phyloP scores from a whole-genome alignment of 37 sponge, comb jelly and placozoan genomes.

The Bolinopsis microptera region DNA sequence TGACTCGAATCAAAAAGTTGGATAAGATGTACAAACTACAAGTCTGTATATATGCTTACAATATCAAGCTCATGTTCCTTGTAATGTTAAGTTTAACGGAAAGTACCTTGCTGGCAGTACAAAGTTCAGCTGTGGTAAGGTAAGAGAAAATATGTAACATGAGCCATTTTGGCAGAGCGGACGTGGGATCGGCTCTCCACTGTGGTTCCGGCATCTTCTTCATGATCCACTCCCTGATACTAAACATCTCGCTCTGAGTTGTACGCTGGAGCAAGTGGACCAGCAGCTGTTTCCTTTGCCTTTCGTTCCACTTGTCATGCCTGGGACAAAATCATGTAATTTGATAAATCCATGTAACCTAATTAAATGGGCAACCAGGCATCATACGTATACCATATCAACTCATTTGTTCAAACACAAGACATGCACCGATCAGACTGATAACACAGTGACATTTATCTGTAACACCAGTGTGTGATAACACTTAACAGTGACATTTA shows the following conservation, averaged over 20 bases:
- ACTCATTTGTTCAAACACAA: neutral
- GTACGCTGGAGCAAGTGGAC: slow-evolving; percentile 50
- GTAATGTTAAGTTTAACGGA: neutral
- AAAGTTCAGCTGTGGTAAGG: slow-evolving; percentile 51
- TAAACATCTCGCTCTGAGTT: neutral
- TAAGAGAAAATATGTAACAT: slow-evolving; percentile 13
- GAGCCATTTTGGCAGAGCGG: slow-evolving; percentile 3
- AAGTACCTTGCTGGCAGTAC: neutral
- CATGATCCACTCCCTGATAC: slow-evolving; percentile 51
- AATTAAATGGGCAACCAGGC: neutral
- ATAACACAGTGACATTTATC: no score
- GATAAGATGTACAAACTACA: no score
- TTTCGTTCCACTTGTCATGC: slow-evolving; percentile 62
- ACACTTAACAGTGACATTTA: no score
- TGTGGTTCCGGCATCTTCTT: slow-evolving; percentile 36
- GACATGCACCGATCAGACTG: no score
- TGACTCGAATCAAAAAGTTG: no score
- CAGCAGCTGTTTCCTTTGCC: slow-evolving; percentile 27
- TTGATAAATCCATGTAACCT: neutral
- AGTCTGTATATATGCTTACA: no score
- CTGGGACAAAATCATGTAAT: neutral
- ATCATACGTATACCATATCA: neutral
- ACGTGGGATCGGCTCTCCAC: slow-evolving; percentile 24
- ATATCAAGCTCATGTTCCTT: neutral
- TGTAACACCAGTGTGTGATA: no score